Evolutionary conservation across 1,140 invertebrate genomes (phyloP).

Genomic region (Apis mellifera): Amel_HAv3.1 CM009932.2:15967001-15967500

Average conservation of each 20-base stretch:
- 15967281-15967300: background rate
- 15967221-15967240: too few species aligned
- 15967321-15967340: conserved; percentile 82
- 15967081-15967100: too few species aligned
- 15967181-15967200: too few species aligned
- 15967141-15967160: too few species aligned
- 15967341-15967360: conserved; percentile 3
- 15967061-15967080: too few species aligned
- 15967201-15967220: too few species aligned
- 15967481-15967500: conserved; percentile 79
- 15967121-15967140: too few species aligned
- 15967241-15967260: too few species aligned
- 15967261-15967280: conserved; percentile 82
- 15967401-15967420: conserved; percentile 80
- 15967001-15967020: conserved; percentile 54
- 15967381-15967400: conserved; percentile 56
- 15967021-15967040: background rate
- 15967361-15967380: conserved; percentile 14
- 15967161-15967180: too few species aligned
- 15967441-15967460: conserved; percentile 81
- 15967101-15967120: too few species aligned
- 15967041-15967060: conserved; percentile 18
- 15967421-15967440: conserved; percentile 79
- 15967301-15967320: background rate
- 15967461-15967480: conserved; percentile 77